These are phyloP conservation scores for Acronicta alni DNA, from an alignment of 2,888 invertebrate species.

Conservation along the genomic window DNA sequence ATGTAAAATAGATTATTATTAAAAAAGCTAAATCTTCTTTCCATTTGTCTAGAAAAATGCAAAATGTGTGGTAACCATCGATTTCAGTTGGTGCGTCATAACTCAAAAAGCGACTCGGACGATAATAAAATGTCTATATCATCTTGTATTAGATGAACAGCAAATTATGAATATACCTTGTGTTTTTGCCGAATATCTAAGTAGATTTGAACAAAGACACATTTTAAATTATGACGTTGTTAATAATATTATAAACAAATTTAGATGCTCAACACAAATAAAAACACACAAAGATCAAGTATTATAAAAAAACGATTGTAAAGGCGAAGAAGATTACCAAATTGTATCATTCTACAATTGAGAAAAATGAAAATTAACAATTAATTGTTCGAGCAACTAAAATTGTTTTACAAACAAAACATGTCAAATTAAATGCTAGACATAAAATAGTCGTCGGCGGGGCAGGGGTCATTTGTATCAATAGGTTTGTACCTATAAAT, in stretches of 20 bases:
- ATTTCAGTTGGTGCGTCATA: background rate
- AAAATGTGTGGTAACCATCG: conserved; percentile 10
- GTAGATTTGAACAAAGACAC: background rate
- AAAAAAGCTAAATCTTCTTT: background rate
- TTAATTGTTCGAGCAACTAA: conserved; percentile 1
- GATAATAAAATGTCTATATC: too few species aligned
- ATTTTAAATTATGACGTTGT: background rate
- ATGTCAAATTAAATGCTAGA: conserved; percentile 69
- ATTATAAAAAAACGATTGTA: background rate
- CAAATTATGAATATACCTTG: too few species aligned
- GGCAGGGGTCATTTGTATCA: conserved; percentile 79
- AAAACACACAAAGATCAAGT: background rate
- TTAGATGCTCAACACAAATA: conserved; percentile 13
- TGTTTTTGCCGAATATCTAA: background rate
- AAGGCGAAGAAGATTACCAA: background rate
- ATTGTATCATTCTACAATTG: background rate
- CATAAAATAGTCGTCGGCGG: conserved; percentile 84
- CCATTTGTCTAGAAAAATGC: background rate
- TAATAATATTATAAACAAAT: conserved; percentile 14
- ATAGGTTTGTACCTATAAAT: conserved; percentile 82
- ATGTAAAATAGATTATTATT: background rate
- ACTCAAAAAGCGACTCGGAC: conserved; percentile 7
- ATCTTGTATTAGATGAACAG: background rate
- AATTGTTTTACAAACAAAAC: conserved; percentile 4
- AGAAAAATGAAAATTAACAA: background rate